Base-by-base conservation (phyloP, 2,888 invertebrate species). In the Metacarcinus magister region DNA sequence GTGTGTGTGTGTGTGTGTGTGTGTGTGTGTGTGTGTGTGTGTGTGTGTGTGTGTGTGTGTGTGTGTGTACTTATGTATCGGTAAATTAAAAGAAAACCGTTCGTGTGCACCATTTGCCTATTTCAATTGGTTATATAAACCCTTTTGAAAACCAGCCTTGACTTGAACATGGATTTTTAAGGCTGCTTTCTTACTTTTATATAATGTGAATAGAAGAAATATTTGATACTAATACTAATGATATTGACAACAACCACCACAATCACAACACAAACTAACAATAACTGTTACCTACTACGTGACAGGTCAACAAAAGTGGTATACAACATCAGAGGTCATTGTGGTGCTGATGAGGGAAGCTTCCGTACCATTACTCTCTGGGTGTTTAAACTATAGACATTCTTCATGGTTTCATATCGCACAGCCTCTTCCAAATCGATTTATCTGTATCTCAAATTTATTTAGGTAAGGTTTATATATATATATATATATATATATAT, bases 11-110 rank as follows among this genome's bases (percentile, higher is more conserved):
- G 89, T 87, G 87, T 87, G 87, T 87, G 87, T 87, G 87, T 87
- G 87, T 87, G 87, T 87, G 87, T 87, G 87, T 87, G 87, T 87
- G n/a, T 87, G 87, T n/a, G n/a, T 87, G 87, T 87, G 87, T 87
- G 87, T 87, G 87, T 87, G 87, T 87, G 87, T 87, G 87, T 87
- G 87, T 87, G 87, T 87, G 87, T 87, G 87, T 87, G 87, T 87
- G 87, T 87, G 87, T 87, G 87, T 87, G 87, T 87, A 16, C 16
- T 5, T 82, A 19, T 67, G 67, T 67, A 19, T 67, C 3, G 5
- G 4, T 13, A 82, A 5, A 82, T 4, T 28, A 28, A 54, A 54
- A 10, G n/a, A n/a, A n/a, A 54, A 54, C 10, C 8, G 10, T 7
- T 54, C 0, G 60, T 60, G 3, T 60, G 60, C 60, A 60, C 16